Conservation (phyloP, 2,888 invertebrate species). For the Neoscelio sp. region DNA sequence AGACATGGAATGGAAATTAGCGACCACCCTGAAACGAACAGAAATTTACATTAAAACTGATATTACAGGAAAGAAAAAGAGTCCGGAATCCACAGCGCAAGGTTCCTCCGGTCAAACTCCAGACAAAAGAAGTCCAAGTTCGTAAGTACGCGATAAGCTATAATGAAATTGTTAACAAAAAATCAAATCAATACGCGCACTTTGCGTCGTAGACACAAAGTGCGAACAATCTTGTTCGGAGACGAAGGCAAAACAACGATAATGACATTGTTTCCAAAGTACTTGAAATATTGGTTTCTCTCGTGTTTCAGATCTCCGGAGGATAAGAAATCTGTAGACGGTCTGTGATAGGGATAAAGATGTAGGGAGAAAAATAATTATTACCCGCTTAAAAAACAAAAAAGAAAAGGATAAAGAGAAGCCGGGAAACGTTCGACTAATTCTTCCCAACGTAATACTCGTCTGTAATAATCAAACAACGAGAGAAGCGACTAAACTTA, state of each 20-base stretch:
- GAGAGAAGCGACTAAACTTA: conserved; percentile 11
- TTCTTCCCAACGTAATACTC: conserved; percentile 23
- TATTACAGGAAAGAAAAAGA: conserved; percentile 75
- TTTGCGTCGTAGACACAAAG: too few species aligned
- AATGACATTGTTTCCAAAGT: too few species aligned
- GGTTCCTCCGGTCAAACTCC: conserved; percentile 70
- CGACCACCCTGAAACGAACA: too few species aligned
- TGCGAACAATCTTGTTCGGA: too few species aligned
- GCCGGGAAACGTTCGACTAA: conserved; percentile 16
- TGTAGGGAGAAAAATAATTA: conserved; percentile 7
- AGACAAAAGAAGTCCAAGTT: conserved; percentile 72
- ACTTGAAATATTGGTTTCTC: conserved; percentile 4
- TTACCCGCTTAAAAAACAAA: conserved; percentile 8
- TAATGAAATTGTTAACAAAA: too few species aligned
- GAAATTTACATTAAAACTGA: background rate
- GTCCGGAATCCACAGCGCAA: conserved; percentile 69
- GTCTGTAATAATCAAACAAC: conserved; percentile 31
- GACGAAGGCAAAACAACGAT: too few species aligned
- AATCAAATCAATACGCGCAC: too few species aligned
- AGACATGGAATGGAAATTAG: too few species aligned
- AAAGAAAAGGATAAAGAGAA: background rate
- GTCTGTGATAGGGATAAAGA: conserved; percentile 47
- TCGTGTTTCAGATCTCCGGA: conserved; percentile 52
- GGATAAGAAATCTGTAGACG: conserved; percentile 48
- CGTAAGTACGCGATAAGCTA: too few species aligned